phyloP scores from a whole-genome alignment of 2,888 invertebrate genomes.

The Chouioia cunea region DNA sequence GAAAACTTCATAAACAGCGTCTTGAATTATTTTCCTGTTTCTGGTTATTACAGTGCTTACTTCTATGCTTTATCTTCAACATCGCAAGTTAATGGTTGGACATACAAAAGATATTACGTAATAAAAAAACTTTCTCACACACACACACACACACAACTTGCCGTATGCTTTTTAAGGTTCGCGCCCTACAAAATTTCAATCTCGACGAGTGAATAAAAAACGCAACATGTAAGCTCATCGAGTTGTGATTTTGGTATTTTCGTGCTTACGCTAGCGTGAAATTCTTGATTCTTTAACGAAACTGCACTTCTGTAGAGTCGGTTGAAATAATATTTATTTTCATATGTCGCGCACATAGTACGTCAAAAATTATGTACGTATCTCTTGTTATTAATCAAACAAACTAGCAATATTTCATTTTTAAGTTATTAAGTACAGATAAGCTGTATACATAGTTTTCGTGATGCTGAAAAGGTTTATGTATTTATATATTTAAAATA shows the following conservation, averaged over 20 bases:
- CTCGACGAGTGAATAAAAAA: background rate
- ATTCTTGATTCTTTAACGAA: constrained; percentile 19
- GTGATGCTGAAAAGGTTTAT: too few species aligned
- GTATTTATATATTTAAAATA: too few species aligned
- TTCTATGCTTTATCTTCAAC: background rate
- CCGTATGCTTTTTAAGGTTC: too few species aligned
- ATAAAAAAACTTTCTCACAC: constrained; percentile 13
- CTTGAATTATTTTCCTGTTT: constrained; percentile 34
- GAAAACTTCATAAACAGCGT: constrained; percentile 39
- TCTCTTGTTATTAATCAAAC: too few species aligned
- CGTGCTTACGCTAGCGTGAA: background rate
- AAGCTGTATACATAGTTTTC: too few species aligned
- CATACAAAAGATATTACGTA: constrained; percentile 25
- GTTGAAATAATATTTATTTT: too few species aligned
- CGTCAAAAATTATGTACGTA: too few species aligned
- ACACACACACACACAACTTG: background rate
- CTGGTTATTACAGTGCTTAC: too few species aligned
- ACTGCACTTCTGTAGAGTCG: too few species aligned
- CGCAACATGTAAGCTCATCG: background rate
- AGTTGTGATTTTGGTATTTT: constrained; percentile 4
- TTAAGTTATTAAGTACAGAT: too few species aligned
- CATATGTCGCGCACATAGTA: too few species aligned
- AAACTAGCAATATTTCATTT: too few species aligned
- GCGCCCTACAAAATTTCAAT: constrained; percentile 27
- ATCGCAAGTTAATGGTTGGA: background rate